phyloP scores from a whole-genome alignment of 2,888 invertebrate species.

The Phaonia tiefii region DNA sequence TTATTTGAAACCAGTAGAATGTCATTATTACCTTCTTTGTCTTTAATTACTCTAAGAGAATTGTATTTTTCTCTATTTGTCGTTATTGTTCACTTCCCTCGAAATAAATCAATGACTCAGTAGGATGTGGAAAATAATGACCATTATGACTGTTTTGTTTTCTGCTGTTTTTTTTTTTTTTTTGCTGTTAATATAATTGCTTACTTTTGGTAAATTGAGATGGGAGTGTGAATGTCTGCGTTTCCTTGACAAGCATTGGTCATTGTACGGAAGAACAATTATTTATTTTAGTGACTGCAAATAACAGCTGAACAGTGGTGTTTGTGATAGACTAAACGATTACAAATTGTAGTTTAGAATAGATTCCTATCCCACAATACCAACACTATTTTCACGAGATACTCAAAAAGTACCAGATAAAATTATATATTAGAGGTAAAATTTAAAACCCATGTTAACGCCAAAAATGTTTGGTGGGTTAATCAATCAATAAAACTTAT shows the following conservation, averaged over 20 bases:
- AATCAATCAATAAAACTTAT: too few species aligned
- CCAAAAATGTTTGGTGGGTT: too few species aligned
- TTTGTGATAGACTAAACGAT: neutral
- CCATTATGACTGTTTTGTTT: conserved; percentile 40
- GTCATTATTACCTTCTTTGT: neutral
- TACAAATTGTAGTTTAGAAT: neutral
- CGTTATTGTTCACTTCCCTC: neutral
- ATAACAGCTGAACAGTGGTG: conserved; percentile 44
- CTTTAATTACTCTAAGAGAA: conserved; percentile 51
- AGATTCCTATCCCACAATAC: too few species aligned
- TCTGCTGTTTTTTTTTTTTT: neutral
- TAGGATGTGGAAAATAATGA: conserved; percentile 38
- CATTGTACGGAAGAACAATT: conserved; percentile 56
- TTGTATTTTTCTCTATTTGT: conserved; percentile 17
- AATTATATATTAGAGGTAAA: too few species aligned
- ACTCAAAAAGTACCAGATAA: too few species aligned
- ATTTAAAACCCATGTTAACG: too few species aligned
- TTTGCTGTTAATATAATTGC: conserved; percentile 23
- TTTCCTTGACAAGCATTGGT: conserved; percentile 49
- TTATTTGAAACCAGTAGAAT: conserved; percentile 32
- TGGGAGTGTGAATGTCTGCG: neutral
- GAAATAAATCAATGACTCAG: conserved; percentile 55
- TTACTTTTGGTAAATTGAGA: neutral
- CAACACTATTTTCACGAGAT: too few species aligned
- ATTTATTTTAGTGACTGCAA: conserved; percentile 56